Evolutionary conservation across 2,113 vertebrate species (phyloP).

Genomic region (Oostethus manadensis): DNA sequence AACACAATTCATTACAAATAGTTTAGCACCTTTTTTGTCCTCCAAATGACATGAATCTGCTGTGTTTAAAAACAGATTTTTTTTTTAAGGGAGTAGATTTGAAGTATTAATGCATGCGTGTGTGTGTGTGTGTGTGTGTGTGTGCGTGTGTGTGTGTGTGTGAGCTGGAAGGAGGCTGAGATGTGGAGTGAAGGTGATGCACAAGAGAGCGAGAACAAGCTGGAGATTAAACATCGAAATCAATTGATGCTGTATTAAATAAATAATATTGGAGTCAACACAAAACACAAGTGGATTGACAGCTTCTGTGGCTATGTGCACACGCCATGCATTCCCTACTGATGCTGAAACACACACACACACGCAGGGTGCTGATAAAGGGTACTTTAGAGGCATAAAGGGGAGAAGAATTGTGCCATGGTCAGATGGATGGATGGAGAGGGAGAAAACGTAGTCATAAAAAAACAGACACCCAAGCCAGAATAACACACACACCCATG

Average conservation of each 20-base stretch:
- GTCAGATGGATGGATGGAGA: conserved; percentile 36
- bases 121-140: conserved; percentile 6
- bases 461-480: conserved; percentile 18
- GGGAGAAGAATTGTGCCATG: conserved; percentile 35
- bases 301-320: conserved; percentile 42
- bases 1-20: neutral
- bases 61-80: neutral
- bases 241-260: conserved; percentile 54
- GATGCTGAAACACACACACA: conserved; percentile 37
- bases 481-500: conserved; percentile 2
- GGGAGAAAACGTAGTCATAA: conserved; percentile 24
- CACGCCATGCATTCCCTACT: conserved; percentile 7
- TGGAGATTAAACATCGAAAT: conserved; percentile 52
- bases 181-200: conserved; percentile 25
- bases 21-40: neutral
- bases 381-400: conserved; percentile 37
- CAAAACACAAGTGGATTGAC: conserved; percentile 49
- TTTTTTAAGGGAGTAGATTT: too few species aligned
- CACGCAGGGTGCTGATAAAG: conserved; percentile 12
- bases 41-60: neutral
- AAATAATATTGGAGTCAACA: conserved; percentile 48
- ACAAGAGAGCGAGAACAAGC: conserved; percentile 22
- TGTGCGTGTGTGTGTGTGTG: conserved; percentile 5
- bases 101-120: neutral
- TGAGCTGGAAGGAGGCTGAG: neutral